Evolutionary conservation across 2,113 vertebrate species (phyloP).

Genomic region (Actenoides lindsayi): DNA sequence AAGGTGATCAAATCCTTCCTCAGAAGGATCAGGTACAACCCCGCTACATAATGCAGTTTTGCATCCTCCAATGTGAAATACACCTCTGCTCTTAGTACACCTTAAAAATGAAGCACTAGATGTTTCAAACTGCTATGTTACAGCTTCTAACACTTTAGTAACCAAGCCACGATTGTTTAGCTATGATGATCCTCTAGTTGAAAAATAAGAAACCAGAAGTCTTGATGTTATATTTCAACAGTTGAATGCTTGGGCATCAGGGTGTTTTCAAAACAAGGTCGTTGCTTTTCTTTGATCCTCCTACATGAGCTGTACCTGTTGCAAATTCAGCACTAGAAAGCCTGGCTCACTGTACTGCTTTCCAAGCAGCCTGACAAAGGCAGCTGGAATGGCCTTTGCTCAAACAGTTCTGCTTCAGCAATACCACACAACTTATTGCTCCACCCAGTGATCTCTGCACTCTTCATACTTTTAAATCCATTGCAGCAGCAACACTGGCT

Average conservation of each 20-base stretch:
- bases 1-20: background rate
- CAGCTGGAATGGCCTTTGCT: background rate
- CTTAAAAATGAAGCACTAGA: background rate
- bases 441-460: background rate
- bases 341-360: background rate
- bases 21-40: background rate
- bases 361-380: background rate
- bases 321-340: background rate
- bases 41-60: accelerated
- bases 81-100: background rate
- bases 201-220: background rate
- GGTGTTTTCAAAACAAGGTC: background rate
- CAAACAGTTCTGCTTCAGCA: background rate
- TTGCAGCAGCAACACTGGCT: background rate
- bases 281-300: background rate
- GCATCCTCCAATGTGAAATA: background rate
- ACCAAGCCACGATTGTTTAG: background rate
- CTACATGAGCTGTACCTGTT: background rate
- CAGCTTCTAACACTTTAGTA: background rate
- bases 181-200: background rate
- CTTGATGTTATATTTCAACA: background rate
- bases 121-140: background rate
- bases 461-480: background rate
- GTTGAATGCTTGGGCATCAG: background rate
- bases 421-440: background rate